phyloP scores from a whole-genome alignment of 2,888 invertebrate species.

The Drosophila prolongata region DNA sequence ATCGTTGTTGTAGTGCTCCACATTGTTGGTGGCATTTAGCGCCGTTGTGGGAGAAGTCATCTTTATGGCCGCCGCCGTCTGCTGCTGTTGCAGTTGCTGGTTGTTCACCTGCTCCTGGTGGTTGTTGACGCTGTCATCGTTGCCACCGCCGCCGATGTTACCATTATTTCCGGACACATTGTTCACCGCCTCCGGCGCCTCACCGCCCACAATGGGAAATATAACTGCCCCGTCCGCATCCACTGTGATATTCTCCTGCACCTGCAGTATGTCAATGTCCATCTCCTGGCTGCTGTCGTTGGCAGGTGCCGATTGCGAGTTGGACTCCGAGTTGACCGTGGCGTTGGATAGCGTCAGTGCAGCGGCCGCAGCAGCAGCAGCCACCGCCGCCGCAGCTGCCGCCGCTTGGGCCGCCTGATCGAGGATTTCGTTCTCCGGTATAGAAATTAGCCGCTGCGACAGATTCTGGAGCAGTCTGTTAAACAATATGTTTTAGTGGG shows the following conservation, averaged over 20 bases:
- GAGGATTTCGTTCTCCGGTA: constrained; percentile 86
- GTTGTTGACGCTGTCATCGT: constrained; percentile 49
- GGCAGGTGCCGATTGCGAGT: constrained; percentile 65
- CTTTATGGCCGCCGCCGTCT: constrained; percentile 28
- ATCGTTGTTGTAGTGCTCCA: constrained; percentile 61
- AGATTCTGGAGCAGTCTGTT: constrained; percentile 86
- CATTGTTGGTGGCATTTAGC: constrained; percentile 42
- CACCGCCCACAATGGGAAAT: constrained; percentile 67
- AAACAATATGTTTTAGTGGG: no score
- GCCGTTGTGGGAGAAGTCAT: constrained; percentile 18
- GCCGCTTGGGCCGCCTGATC: constrained; percentile 84
- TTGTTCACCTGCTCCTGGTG: constrained; percentile 54
- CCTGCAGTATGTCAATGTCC: constrained; percentile 87
- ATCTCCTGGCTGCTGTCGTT: constrained; percentile 85
- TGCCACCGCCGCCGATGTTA: constrained; percentile 18
- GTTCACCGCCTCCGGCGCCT: constrained; percentile 41
- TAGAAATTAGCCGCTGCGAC: constrained; percentile 86
- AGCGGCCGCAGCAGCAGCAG: constrained; percentile 76
- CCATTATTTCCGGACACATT: constrained; percentile 44
- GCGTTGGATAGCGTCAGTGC: constrained; percentile 77
- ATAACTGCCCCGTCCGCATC: constrained; percentile 83
- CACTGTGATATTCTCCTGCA: constrained; percentile 84
- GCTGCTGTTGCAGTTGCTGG: constrained; percentile 37
- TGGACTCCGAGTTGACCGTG: constrained; percentile 57
- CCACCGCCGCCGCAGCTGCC: constrained; percentile 82